phyloP scores from a whole-genome alignment of 1,140 invertebrate species.

The Trichoplusia ni region DNA sequence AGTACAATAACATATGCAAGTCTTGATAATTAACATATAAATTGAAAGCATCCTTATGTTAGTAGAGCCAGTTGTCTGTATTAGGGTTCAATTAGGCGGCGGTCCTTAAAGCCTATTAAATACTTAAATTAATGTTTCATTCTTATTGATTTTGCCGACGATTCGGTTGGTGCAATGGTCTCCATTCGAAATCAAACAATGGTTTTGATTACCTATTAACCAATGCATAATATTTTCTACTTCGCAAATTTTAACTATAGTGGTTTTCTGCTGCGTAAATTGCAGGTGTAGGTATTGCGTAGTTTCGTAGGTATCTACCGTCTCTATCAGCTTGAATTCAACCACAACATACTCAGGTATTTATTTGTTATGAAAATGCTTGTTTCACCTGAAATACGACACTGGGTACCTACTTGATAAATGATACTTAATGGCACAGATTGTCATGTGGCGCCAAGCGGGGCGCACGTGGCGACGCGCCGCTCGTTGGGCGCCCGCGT shows the following conservation, averaged over 20 bases:
- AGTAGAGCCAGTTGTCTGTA: neutral
- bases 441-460: constrained; percentile 37
- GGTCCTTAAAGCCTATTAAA: neutral
- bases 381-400: constrained; percentile 5
- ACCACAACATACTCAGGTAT: neutral
- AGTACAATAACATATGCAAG: no score
- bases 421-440: constrained; percentile 26
- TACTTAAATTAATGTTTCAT: neutral
- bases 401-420: constrained; percentile 3
- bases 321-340: constrained; percentile 3
- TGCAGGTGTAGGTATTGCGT: no score
- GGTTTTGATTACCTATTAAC: no score
- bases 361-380: constrained; percentile 1
- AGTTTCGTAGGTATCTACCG: no score
- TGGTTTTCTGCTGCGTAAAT: no score
- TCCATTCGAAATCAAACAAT: no score
- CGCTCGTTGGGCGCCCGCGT: constrained; percentile 35
- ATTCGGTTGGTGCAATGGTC: no score
- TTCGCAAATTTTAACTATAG: no score
- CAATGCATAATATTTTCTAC: no score
- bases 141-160: neutral
- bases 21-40: neutral
- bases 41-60: neutral
- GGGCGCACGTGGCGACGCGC: constrained; percentile 21
- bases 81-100: neutral